Base-by-base conservation (phyloP, 2,888 invertebrate species). In the Rhimphoctona megacephalus region DNA sequence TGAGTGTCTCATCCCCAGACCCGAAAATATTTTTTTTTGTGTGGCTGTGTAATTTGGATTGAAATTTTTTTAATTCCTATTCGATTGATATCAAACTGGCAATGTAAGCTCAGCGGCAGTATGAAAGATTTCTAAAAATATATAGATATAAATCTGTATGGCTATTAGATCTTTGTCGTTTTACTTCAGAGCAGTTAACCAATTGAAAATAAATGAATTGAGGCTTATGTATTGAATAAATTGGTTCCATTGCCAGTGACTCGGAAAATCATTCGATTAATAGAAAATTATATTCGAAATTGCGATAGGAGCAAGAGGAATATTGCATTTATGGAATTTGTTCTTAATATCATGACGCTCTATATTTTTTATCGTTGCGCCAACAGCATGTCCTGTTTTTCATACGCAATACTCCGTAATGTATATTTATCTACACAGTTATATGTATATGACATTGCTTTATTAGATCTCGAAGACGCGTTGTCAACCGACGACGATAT, bases 401-500 rank as follows among this genome's bases (percentile, higher is more conserved):
- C 74, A 11, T 64, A n/a, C 22, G 46, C 81, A 43, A 70, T 49
- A 52, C 33, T 61, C 64, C 52, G 22, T 49, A 30, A 46, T 74
- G 30, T 57, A 67, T 19, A 64, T 46, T 52, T 54, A 43, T 49
- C 67, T 66, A 49, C 25, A 54, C 54, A 30, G 30, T 6, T 43
- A 17, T 9, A 73, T 22, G 33, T 39, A 30, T 72, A 61, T 80
- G 66, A n/a, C 43, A 57, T 57, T 54, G 22, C 69, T 84, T 79
- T 83, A 84, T 86, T 86, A 81, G 86, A 84, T 78, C 74, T 43
- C 54, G 81, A 81, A 81, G 49, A 46, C 36, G 46, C 78, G 61
- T 73, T 67, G 76, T 36, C 79, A 57, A 69, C 64, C 49, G 81
- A 81, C 66, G 73, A 70, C 81, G 88, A 89, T 88, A 90, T 91